A percentile compares a stretch with the other conserved stretches of the same genome.
Conservation (phyloP, 2,888 invertebrate genomes). For the Drosophila glabriapex region DNA sequence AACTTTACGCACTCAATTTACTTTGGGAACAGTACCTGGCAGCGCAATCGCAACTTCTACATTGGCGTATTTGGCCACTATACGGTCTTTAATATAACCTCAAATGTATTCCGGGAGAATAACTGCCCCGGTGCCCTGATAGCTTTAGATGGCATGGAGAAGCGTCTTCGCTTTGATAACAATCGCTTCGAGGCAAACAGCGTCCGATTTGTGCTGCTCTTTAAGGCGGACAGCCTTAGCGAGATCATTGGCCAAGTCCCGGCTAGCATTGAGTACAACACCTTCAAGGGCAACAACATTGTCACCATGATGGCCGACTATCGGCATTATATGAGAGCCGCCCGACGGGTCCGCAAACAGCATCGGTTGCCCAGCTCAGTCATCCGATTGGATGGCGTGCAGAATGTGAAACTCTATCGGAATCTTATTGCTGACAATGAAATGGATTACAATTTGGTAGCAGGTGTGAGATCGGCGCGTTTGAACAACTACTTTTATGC, state of each 20-base stretch:
- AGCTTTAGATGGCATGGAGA: constrained; percentile 97
- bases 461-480: constrained; percentile 95
- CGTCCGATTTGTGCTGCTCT: constrained; percentile 94
- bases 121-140: constrained; percentile 92
- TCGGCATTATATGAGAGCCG: constrained; percentile 62
- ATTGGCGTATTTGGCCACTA: constrained; percentile 97
- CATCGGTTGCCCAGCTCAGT: constrained; percentile 90
- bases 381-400: constrained; percentile 96
- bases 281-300: constrained; percentile 89
- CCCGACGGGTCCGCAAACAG: constrained; percentile 61
- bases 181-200: constrained; percentile 93
- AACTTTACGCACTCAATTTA: constrained; percentile 96
- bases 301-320: constrained; percentile 83
- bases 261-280: constrained; percentile 92
- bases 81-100: constrained; percentile 93
- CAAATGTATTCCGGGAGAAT: constrained; percentile 94
- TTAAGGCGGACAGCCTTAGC: constrained; percentile 95
- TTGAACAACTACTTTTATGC: constrained; percentile 95
- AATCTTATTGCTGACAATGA: constrained; percentile 95
- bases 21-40: constrained; percentile 94
- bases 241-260: constrained; percentile 94
- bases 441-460: constrained; percentile 95
- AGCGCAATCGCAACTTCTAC: constrained; percentile 93
- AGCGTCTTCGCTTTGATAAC: constrained; percentile 93
- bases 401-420: constrained; percentile 95